Percentiles rank a stretch among this genome's conserved stretches.
phyloP scores from a whole-genome alignment of 1,140 invertebrate species.

The Papilio aristodemus region DNA sequence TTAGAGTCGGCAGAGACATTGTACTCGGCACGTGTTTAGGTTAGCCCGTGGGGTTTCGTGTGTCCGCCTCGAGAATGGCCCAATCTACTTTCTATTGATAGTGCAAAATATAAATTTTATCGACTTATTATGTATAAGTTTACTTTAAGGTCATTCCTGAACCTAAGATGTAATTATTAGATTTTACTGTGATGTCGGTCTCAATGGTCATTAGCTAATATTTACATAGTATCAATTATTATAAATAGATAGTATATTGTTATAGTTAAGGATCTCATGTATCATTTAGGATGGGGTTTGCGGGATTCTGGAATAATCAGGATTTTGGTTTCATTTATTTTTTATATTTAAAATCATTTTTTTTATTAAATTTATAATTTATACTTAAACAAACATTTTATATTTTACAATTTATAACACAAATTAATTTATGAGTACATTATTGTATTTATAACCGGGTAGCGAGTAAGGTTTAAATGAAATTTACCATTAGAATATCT shows the following conservation, averaged over 20 bases:
- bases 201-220: conserved; percentile 74
- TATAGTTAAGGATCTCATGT: conserved; percentile 79
- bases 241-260: conserved; percentile 77
- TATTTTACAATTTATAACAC: conserved; percentile 14
- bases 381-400: conserved; percentile 21
- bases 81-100: conserved; percentile 61
- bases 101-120: conserved; percentile 70
- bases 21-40: conserved; percentile 18
- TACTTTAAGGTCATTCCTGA: conserved; percentile 76
- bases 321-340: conserved; percentile 56
- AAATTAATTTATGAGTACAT: conserved; percentile 32
- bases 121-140: conserved; percentile 51
- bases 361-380: conserved; percentile 43
- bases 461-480: conserved; percentile 29
- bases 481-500: conserved; percentile 22
- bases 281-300: conserved; percentile 65
- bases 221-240: conserved; percentile 73
- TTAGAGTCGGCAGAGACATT: background rate
- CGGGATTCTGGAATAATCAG: conserved; percentile 70
- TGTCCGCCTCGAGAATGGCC: conserved; percentile 61
- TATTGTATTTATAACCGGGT: conserved; percentile 33
- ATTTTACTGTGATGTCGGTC: conserved; percentile 78
- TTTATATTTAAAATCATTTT: conserved; percentile 37
- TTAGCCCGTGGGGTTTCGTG: conserved; percentile 42
- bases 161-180: conserved; percentile 78